phyloP scores from a whole-genome alignment of 2,888 invertebrate species.

The Eretmocerus hayati region DNA sequence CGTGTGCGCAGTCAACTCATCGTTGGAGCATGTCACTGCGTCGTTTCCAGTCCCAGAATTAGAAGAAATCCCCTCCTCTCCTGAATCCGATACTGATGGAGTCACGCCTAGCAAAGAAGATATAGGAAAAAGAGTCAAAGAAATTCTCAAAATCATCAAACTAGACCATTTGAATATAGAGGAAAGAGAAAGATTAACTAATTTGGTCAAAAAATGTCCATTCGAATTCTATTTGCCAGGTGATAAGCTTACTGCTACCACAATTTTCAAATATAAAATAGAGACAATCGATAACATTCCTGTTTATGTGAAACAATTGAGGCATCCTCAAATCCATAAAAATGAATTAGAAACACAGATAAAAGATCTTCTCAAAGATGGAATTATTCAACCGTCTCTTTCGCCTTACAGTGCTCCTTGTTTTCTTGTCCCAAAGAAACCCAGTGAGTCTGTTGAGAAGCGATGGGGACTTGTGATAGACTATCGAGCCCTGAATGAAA shows the following conservation, averaged over 20 bases:
- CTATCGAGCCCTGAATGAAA: slow-evolving; percentile 30
- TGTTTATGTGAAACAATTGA: slow-evolving; percentile 20
- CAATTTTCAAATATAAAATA: slow-evolving; percentile 16
- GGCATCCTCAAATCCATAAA: slow-evolving; percentile 22
- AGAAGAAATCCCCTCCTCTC: neutral
- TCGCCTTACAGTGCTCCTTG: slow-evolving; percentile 38
- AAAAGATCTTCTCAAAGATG: slow-evolving; percentile 26
- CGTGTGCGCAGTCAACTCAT: neutral
- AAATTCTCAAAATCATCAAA: neutral
- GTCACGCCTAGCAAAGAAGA: neutral
- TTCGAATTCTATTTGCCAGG: neutral
- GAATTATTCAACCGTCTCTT: slow-evolving; percentile 27
- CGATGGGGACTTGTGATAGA: slow-evolving; percentile 27
- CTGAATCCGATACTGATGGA: neutral
- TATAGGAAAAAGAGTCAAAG: neutral
- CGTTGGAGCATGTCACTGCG: neutral
- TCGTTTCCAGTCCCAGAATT: neutral
- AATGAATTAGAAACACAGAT: slow-evolving; percentile 22
- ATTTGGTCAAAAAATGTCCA: neutral
- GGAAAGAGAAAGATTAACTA: neutral
- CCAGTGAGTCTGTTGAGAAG: neutral
- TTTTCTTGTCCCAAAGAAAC: slow-evolving; percentile 35
- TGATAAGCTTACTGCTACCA: slow-evolving; percentile 2
- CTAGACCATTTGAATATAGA: neutral
- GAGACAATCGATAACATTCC: slow-evolving; percentile 10